Percentiles rank a stretch among this genome's conserved stretches.
Conservation (phyloP, 2,888 invertebrate species). For the Pandemis cinnamomeana region DNA sequence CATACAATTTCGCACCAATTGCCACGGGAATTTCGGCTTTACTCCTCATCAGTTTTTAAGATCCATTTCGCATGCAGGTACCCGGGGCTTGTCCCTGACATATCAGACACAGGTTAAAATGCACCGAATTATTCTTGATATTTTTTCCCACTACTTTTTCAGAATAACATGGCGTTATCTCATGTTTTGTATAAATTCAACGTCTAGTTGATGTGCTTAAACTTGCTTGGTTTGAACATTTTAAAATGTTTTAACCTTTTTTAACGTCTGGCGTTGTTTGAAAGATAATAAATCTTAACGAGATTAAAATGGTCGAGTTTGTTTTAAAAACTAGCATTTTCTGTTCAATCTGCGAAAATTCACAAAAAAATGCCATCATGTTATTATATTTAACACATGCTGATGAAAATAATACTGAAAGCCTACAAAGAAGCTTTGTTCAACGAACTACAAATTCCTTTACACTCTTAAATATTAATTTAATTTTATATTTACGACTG, state of each 20-base stretch:
- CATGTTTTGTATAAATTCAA: conserved; percentile 34
- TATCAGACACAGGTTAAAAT: conserved; percentile 70
- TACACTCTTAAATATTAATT: too few species aligned
- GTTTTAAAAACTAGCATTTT: neutral
- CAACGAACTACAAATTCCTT: too few species aligned
- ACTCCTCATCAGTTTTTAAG: conserved; percentile 10
- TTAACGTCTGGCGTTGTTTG: neutral
- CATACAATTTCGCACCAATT: neutral
- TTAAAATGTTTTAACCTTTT: conserved; percentile 15
- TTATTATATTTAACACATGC: neutral
- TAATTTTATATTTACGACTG: too few species aligned
- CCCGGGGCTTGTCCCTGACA: conserved; percentile 67
- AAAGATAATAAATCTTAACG: neutral
- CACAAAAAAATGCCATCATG: neutral
- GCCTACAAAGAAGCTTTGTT: too few species aligned
- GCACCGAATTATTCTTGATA: conserved; percentile 62
- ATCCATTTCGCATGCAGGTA: conserved; percentile 59
- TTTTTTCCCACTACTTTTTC: conserved; percentile 44
- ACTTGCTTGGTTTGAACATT: conserved; percentile 15
- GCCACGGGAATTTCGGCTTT: conserved; percentile 28
- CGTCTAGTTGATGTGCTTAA: conserved; percentile 27
- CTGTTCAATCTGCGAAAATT: neutral
- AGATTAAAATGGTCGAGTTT: neutral
- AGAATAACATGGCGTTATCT: conserved; percentile 44
- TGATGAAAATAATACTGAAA: too few species aligned